A percentile compares a stretch with the other conserved stretches of the same genome.
phyloP scores from a whole-genome alignment of 2,797 vertebrate species.

The Hydrolagus colliei region DNA sequence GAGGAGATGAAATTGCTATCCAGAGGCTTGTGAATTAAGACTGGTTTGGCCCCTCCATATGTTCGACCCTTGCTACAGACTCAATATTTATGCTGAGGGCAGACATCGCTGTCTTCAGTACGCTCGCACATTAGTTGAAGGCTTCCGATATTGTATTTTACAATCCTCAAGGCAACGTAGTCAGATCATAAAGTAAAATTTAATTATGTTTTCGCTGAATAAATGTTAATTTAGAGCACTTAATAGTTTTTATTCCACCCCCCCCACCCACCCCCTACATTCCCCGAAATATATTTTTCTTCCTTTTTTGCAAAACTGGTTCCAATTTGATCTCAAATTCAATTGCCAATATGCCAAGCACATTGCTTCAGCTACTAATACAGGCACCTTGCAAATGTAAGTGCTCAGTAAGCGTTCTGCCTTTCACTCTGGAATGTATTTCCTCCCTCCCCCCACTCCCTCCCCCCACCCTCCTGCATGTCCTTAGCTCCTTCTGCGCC shows the following conservation, averaged over 20 bases:
- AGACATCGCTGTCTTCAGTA: neutral
- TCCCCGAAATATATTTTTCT: conserved; percentile 33
- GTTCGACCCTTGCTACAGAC: conserved; percentile 5
- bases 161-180: neutral
- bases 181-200: neutral
- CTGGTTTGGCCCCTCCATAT: conserved; percentile 33
- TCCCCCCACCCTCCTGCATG: too few species aligned
- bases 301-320: conserved; percentile 7
- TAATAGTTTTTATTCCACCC: neutral
- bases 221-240: neutral
- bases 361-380: neutral
- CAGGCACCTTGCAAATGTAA: neutral
- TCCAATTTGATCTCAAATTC: neutral
- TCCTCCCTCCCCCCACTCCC: too few species aligned
- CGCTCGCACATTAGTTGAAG: conserved; percentile 15
- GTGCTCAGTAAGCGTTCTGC: too few species aligned
- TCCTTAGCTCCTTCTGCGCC: too few species aligned
- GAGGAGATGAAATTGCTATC: conserved; percentile 37
- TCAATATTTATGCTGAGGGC: neutral
- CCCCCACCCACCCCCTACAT: neutral
- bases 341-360: neutral
- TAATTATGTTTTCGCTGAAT: neutral
- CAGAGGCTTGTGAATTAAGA: conserved; percentile 38
- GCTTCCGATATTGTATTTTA: conserved; percentile 9
- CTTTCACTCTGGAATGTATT: too few species aligned